phyloP scores from a whole-genome alignment of 2,888 invertebrate species.

The Gisinianus flammeolus region DNA sequence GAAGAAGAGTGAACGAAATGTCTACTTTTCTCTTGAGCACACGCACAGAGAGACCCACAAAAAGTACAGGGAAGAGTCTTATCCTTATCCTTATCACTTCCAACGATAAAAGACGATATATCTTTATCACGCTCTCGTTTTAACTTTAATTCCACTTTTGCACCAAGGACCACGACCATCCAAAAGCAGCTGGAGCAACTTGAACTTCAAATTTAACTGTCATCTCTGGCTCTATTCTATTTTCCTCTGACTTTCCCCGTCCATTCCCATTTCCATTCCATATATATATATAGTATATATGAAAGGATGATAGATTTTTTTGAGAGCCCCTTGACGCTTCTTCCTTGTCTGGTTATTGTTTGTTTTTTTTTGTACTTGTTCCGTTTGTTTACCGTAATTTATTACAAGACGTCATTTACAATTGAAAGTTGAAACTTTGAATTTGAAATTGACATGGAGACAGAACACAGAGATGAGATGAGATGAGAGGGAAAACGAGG shows the following conservation, averaged over 20 bases:
- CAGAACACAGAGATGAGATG: not conserved
- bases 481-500: not conserved
- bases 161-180: not conserved
- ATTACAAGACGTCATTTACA: not conserved
- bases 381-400: not conserved
- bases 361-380: not conserved
- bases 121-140: conserved; percentile 16
- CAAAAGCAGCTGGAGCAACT: not conserved
- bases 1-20: conserved; percentile 2
- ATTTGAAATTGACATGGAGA: not conserved
- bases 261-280: not conserved
- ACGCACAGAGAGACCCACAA: conserved; percentile 6
- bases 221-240: not conserved
- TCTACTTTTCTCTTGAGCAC: conserved; percentile 8
- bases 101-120: conserved; percentile 17
- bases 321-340: too few relatives aligned
- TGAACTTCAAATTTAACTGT: not conserved
- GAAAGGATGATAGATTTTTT: too few relatives aligned
- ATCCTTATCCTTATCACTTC: not conserved
- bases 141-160: not conserved
- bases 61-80: conserved; percentile 1
- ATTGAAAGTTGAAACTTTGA: not conserved
- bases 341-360: too few relatives aligned
- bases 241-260: not conserved
- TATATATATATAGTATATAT: not conserved